phyloP scores from a whole-genome alignment of 1,140 invertebrate genomes.

The Cephus cinctus region DNA sequence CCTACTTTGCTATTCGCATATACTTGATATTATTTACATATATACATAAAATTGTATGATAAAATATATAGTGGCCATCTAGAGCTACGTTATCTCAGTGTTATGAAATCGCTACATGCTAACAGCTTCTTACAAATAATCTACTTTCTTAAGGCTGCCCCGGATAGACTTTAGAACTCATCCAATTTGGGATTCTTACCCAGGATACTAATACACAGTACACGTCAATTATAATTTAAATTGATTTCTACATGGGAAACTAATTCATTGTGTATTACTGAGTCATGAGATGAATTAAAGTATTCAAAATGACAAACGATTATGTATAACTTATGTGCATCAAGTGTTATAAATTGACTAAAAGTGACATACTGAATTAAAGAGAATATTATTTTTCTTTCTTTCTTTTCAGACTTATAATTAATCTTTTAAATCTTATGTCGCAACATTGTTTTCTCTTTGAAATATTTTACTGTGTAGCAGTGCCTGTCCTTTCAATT shows the following conservation, averaged over 20 bases:
- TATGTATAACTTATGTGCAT: background rate
- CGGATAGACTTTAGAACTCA: conserved; percentile 6
- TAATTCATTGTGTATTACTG: background rate
- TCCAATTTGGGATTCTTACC: background rate
- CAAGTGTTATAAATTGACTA: background rate
- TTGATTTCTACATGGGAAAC: background rate
- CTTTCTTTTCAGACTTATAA: too few relatives aligned
- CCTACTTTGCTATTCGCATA: background rate
- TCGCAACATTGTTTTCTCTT: too few relatives aligned
- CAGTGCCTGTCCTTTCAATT: too few relatives aligned
- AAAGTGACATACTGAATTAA: too few relatives aligned
- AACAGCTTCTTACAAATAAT: background rate
- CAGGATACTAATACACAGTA: background rate
- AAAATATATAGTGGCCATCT: conserved; percentile 5
- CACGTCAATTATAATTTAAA: background rate
- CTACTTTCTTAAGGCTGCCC: conserved; percentile 5
- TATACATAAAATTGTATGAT: conserved; percentile 5
- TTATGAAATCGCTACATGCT: background rate
- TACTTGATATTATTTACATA: background rate
- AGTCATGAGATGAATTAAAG: background rate
- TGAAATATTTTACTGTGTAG: too few relatives aligned
- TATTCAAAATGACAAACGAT: background rate
- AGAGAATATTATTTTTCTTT: too few relatives aligned
- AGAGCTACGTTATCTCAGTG: background rate
- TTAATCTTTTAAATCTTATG: too few relatives aligned